These are phyloP conservation scores for Heliconius ethilla DNA, from an alignment of 2,888 invertebrate species.

Conservation along the genomic window DNA sequence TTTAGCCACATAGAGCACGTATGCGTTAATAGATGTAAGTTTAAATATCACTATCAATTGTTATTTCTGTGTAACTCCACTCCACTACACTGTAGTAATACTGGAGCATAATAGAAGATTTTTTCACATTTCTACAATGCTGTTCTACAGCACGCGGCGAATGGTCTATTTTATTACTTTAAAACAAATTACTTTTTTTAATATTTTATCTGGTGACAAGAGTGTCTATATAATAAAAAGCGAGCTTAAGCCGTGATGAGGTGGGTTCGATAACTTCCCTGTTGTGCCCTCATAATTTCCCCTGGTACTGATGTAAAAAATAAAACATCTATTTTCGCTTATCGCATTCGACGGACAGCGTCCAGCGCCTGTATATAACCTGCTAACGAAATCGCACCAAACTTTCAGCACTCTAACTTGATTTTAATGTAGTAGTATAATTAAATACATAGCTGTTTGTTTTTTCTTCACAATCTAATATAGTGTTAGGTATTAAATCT, in stretches of 20 bases:
- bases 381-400: not conserved
- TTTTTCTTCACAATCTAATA: too few relatives aligned
- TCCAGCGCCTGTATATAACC: not conserved
- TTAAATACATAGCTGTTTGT: too few relatives aligned
- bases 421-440: too few relatives aligned
- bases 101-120: not conserved
- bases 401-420: not conserved
- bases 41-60: too few relatives aligned
- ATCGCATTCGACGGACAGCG: constrained; percentile 16
- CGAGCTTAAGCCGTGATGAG: constrained; percentile 16
- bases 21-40: not conserved
- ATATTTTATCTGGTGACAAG: too few relatives aligned
- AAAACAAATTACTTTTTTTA: not conserved
- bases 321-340: constrained; percentile 33
- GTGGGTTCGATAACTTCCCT: constrained; percentile 41
- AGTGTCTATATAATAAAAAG: constrained; percentile 25
- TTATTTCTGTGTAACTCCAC: not conserved
- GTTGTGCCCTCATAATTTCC: constrained; percentile 52
- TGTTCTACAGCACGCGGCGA: not conserved
- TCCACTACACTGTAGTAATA: not conserved
- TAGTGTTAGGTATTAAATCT: too few relatives aligned
- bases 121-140: constrained; percentile 4
- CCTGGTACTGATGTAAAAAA: constrained; percentile 49
- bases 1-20: too few relatives aligned
- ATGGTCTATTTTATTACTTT: not conserved